phyloP scores from a whole-genome alignment of 2,888 invertebrate genomes.

The Synergus itoensis region DNA sequence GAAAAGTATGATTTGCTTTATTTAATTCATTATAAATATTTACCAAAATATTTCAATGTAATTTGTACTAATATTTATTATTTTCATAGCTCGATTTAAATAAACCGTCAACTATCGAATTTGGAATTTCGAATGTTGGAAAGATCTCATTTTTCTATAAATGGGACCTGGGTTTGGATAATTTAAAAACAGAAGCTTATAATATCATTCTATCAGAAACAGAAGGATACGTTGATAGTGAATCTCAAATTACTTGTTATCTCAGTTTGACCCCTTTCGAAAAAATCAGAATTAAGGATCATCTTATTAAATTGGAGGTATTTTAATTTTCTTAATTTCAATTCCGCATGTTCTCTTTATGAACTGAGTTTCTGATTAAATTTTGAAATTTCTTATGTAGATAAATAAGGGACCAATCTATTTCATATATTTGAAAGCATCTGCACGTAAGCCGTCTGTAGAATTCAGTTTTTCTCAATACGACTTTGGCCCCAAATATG shows the following conservation, averaged over 20 bases:
- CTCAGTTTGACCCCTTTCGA: constrained; percentile 59
- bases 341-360: too few relatives aligned
- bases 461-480: constrained; percentile 83
- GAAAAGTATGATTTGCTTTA: constrained; percentile 68
- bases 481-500: constrained; percentile 84
- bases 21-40: background rate
- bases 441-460: constrained; percentile 80
- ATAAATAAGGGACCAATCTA: constrained; percentile 85
- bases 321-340: background rate
- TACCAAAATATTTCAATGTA: background rate
- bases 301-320: constrained; percentile 61
- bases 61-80: constrained; percentile 48
- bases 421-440: constrained; percentile 80
- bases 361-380: too few relatives aligned
- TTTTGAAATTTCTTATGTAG: constrained; percentile 73
- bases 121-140: constrained; percentile 73
- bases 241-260: constrained; percentile 54
- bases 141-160: constrained; percentile 72
- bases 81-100: constrained; percentile 67
- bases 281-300: constrained; percentile 60
- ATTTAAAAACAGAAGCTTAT: constrained; percentile 50
- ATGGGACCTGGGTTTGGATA: constrained; percentile 70
- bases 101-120: constrained; percentile 61
- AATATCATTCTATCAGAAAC: constrained; percentile 49
- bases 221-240: constrained; percentile 57